phyloP scores from a whole-genome alignment of 92 coral and sea anemone species.

The Heteractis magnifica region DNA sequence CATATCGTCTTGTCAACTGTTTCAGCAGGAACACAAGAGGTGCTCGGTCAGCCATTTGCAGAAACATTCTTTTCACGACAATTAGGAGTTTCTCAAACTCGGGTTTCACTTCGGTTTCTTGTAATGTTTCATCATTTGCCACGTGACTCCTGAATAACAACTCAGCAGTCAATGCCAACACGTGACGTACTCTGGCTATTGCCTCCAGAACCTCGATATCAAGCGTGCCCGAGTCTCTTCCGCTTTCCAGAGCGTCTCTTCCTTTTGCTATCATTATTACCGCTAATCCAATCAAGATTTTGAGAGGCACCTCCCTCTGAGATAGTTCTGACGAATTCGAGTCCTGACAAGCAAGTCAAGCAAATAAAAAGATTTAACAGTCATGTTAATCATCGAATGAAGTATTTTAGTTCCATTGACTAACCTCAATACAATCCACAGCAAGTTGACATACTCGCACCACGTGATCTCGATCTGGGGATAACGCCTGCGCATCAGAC shows the following conservation, averaged over 20 bases:
- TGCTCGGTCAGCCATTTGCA: slow-evolving; percentile 39
- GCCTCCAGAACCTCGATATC: slow-evolving; percentile 58
- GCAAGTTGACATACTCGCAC: slow-evolving; percentile 80
- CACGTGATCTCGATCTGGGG: slow-evolving; percentile 58
- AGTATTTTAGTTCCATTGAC: background rate
- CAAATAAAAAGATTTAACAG: background rate
- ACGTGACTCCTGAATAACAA: slow-evolving; percentile 51
- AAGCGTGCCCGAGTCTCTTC: slow-evolving; percentile 1
- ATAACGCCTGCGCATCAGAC: slow-evolving; percentile 53
- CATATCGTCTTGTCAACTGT: slow-evolving; percentile 68
- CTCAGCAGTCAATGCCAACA: slow-evolving; percentile 51
- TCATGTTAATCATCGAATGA: background rate
- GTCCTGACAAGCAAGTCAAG: slow-evolving; percentile 3
- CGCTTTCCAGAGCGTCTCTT: background rate
- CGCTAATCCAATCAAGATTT: slow-evolving; percentile 3
- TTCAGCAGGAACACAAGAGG: slow-evolving; percentile 67
- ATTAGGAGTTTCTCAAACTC: slow-evolving; percentile 49
- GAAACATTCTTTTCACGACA: slow-evolving; percentile 48
- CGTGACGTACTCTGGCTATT: slow-evolving; percentile 62
- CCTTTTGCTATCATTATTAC: background rate
- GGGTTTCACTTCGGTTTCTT: slow-evolving; percentile 21
- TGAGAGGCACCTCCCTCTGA: background rate
- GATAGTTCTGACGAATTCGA: slow-evolving; percentile 9
- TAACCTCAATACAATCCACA: slow-evolving; percentile 92
- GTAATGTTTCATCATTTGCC: slow-evolving; percentile 27